Conservation (phyloP, 1,140 invertebrate genomes). For the Drosophila tropicalis region DNA sequence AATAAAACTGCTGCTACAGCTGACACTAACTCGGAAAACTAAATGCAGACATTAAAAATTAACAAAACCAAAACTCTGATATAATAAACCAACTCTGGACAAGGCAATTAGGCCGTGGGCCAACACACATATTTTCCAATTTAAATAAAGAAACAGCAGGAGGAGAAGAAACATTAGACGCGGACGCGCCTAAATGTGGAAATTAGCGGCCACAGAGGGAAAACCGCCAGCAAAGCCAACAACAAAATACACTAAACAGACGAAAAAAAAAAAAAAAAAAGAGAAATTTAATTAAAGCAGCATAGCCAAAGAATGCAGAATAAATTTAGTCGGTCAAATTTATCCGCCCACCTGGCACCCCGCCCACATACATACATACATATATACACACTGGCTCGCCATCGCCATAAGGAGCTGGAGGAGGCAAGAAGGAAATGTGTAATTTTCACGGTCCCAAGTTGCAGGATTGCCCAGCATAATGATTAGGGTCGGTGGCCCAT, state of each 20-base stretch:
- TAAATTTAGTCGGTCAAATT: slow-evolving; percentile 66
- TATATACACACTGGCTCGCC: slow-evolving; percentile 28
- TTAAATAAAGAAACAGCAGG: slow-evolving; percentile 69
- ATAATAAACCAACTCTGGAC: slow-evolving; percentile 68
- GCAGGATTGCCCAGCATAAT: slow-evolving; percentile 63
- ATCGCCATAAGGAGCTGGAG: no score
- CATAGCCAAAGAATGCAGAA: slow-evolving; percentile 62
- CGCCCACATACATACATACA: no score
- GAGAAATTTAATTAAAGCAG: slow-evolving; percentile 80
- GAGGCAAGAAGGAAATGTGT: slow-evolving; percentile 59
- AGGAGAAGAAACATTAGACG: slow-evolving; percentile 65
- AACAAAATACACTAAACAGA: slow-evolving; percentile 24
- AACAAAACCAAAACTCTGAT: slow-evolving; percentile 45
- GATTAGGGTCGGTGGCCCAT: slow-evolving; percentile 66
- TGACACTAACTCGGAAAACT: neutral
- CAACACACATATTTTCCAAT: slow-evolving; percentile 76
- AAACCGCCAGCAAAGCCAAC: slow-evolving; percentile 36
- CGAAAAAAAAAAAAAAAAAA: slow-evolving; percentile 28
- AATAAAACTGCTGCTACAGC: slow-evolving; percentile 45
- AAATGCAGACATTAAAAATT: slow-evolving; percentile 47
- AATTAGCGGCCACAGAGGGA: slow-evolving; percentile 63
- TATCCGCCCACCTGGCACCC: slow-evolving; percentile 36
- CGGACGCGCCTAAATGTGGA: slow-evolving; percentile 65
- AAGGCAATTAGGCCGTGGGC: slow-evolving; percentile 55
- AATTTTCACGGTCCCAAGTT: slow-evolving; percentile 74